Conservation (phyloP, 2,888 invertebrate species). For the Aporophyla lueneburgensis region DNA sequence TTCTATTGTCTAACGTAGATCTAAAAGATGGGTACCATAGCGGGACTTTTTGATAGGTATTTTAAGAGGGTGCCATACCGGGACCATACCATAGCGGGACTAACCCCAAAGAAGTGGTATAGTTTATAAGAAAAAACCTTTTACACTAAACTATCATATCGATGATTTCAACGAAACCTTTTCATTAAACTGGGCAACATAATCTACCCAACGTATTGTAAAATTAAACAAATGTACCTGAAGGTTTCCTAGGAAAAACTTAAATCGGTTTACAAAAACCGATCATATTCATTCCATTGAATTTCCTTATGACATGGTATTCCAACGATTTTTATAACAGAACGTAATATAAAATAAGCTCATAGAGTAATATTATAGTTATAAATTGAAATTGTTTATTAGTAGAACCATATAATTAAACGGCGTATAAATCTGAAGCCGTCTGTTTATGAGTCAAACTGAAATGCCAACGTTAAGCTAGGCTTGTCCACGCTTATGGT, state of each 20-base stretch:
- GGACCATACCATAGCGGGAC: too few species aligned
- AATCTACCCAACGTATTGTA: not conserved
- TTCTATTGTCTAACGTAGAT: too few species aligned
- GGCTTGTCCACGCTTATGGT: slow-evolving; percentile 4
- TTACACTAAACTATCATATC: too few species aligned
- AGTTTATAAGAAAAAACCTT: not conserved
- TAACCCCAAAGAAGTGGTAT: too few species aligned
- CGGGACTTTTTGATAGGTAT: too few species aligned
- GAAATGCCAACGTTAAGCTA: slow-evolving; percentile 8
- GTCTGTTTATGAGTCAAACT: not conserved
- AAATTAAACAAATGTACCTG: not conserved
- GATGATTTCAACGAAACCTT: not conserved
- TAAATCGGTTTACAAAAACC: slow-evolving; percentile 12
- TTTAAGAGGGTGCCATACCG: too few species aligned
- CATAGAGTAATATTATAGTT: slow-evolving; percentile 7
- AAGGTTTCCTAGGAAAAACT: slow-evolving; percentile 18
- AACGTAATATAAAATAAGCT: slow-evolving; percentile 17
- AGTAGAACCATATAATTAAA: slow-evolving; percentile 15
- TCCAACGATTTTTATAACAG: not conserved
- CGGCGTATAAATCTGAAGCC: slow-evolving; percentile 1
- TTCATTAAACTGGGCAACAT: not conserved
- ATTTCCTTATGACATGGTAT: slow-evolving; percentile 30
- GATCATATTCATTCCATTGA: not conserved
- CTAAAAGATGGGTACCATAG: too few species aligned
- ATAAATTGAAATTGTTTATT: not conserved